phyloP scores from a whole-genome alignment of 2,113 vertebrate species.

The cat (Felis catus) region DNA sequence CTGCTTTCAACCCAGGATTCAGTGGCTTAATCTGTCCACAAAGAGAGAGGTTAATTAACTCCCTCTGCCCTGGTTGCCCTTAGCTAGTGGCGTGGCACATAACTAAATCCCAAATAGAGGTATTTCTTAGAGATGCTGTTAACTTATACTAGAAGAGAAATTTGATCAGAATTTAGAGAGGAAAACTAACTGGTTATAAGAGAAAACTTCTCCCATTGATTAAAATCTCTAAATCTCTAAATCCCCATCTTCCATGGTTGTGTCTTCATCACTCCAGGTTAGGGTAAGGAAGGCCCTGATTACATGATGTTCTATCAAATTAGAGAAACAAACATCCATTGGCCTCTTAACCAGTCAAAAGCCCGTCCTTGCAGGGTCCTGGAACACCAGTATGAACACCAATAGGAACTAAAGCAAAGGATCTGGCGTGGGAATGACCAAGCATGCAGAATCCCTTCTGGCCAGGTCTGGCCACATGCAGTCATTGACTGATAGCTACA shows the following conservation, averaged over 20 bases:
- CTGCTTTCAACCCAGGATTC: not conserved
- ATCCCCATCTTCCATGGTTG: not conserved
- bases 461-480: too few relatives aligned
- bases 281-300: not conserved
- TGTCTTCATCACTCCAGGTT: not conserved
- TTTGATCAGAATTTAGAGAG: conserved; percentile 41
- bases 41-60: conserved; percentile 53
- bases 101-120: conserved; percentile 47
- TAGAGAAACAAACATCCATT: conserved; percentile 2
- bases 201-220: conserved; percentile 24
- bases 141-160: not conserved
- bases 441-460: not conserved
- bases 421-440: not conserved
- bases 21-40: not conserved
- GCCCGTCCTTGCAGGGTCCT: not conserved
- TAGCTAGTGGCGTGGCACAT: conserved; percentile 47
- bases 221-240: conserved; percentile 39
- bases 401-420: not conserved
- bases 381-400: not conserved
- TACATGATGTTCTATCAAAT: not conserved
- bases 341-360: not conserved
- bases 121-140: conserved; percentile 50
- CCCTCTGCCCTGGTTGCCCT: conserved; percentile 37
- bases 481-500: not conserved
- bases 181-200: conserved; percentile 32